Conservation (phyloP, 2,113 vertebrate genomes). For the Apaloderma vittatum region DNA sequence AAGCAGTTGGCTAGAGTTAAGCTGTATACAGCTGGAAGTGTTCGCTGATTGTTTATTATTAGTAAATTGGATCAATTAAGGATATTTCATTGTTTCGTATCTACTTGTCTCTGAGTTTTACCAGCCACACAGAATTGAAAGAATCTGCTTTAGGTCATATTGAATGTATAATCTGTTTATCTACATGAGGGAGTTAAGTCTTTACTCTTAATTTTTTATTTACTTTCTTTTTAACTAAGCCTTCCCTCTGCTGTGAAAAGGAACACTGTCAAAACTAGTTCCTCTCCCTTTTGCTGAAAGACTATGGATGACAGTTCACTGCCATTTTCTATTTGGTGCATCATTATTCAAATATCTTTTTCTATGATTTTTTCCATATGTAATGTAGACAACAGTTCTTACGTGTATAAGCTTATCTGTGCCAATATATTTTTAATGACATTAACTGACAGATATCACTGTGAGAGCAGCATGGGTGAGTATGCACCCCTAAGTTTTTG, state of each 20-base stretch:
- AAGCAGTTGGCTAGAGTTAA: background rate
- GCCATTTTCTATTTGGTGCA: constrained; percentile 1
- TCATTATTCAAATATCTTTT: constrained; percentile 51
- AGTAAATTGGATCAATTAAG: background rate
- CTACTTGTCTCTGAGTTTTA: background rate
- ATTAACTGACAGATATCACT: background rate
- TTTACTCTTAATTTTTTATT: background rate
- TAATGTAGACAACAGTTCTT: constrained; percentile 3
- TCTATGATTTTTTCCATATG: background rate
- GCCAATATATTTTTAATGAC: background rate
- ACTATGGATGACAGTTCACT: constrained; percentile 22
- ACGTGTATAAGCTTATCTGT: constrained; percentile 3
- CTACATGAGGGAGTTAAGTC: background rate
- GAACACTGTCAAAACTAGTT: constrained; percentile 39
- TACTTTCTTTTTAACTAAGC: background rate
- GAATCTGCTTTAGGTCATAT: background rate
- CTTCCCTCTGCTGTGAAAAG: constrained; percentile 14
- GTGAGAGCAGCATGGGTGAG: background rate
- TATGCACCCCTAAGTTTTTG: background rate
- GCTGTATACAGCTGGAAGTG: background rate
- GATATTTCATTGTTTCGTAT: background rate
- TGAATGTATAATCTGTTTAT: background rate
- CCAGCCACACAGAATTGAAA: background rate
- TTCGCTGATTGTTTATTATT: background rate
- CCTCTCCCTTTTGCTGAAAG: constrained; percentile 6